A percentile compares a stretch with the other conserved stretches of the same genome.
Conservation (phyloP, 1,140 invertebrate species). For the Drosophila auraria region DNA sequence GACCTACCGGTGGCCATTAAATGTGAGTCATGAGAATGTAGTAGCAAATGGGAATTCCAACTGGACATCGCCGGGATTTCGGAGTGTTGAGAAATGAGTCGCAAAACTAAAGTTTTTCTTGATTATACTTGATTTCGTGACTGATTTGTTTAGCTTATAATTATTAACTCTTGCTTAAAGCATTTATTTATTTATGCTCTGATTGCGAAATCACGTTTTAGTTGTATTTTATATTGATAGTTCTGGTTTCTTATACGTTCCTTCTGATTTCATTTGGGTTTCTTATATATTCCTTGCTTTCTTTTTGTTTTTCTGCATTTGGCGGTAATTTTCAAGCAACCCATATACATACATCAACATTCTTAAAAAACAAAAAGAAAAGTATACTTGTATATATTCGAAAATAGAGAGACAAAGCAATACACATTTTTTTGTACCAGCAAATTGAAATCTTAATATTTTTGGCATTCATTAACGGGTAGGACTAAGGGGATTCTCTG, state of each 20-base stretch:
- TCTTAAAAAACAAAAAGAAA: neutral
- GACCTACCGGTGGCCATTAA: constrained; percentile 57
- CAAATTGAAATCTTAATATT: constrained; percentile 17
- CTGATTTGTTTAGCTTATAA: neutral
- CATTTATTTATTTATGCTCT: neutral
- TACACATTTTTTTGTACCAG: neutral
- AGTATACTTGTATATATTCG: constrained; percentile 12
- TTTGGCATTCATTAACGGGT: constrained; percentile 2
- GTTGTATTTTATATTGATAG: neutral
- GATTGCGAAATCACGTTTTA: neutral
- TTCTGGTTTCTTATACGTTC: neutral
- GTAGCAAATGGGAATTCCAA: neutral
- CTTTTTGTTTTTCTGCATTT: constrained; percentile 1
- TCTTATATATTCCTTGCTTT: neutral
- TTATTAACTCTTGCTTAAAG: no score
- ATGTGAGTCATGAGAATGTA: constrained; percentile 54
- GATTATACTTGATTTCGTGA: neutral
- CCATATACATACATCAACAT: neutral
- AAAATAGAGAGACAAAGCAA: constrained; percentile 12
- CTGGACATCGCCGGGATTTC: constrained; percentile 7
- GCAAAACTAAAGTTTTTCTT: constrained; percentile 8
- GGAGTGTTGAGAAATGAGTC: constrained; percentile 22
- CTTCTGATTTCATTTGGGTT: neutral
- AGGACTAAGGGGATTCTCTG: neutral
- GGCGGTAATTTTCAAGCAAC: neutral